phyloP scores from a whole-genome alignment of 2,113 vertebrate genomes.

The Pardalotus punctatus region DNA sequence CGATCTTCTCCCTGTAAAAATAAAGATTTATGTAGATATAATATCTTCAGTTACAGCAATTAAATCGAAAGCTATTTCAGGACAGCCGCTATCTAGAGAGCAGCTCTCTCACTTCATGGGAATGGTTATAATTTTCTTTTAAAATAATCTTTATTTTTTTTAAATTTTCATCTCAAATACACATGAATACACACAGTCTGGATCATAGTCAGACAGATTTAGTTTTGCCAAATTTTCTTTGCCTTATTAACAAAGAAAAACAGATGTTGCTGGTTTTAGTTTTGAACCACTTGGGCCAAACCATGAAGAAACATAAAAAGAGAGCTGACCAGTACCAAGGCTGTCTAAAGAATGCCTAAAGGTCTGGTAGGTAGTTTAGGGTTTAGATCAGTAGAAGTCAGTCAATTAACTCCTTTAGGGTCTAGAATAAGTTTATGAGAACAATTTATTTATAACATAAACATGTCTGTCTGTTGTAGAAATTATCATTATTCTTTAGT shows the following conservation, averaged over 20 bases:
- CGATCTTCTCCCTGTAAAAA: slow-evolving; percentile 47
- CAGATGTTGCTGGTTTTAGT: not conserved
- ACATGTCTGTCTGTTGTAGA: not conserved
- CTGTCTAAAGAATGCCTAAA: not conserved
- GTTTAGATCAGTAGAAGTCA: not conserved
- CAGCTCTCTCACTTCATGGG: not conserved
- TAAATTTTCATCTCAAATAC: not conserved
- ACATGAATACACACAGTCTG: not conserved
- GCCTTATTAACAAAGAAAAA: not conserved
- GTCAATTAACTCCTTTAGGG: not conserved
- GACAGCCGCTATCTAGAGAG: not conserved
- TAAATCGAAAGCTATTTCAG: slow-evolving; percentile 44
- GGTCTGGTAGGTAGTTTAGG: not conserved
- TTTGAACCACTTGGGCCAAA: not conserved
- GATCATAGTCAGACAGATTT: not conserved
- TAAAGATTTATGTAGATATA: slow-evolving; percentile 58
- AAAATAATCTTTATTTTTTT: not conserved
- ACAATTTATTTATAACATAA: not conserved
- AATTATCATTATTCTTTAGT: not conserved
- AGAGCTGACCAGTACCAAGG: not conserved
- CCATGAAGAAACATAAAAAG: not conserved
- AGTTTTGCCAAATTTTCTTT: not conserved
- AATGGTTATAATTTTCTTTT: not conserved
- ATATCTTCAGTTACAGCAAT: slow-evolving; percentile 60
- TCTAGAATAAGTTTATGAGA: not conserved